Percentiles rank a stretch among this genome's conserved stretches.
Evolutionary conservation across 2,888 invertebrate species (phyloP).

Genomic region (Cephus rjabovi): DNA sequence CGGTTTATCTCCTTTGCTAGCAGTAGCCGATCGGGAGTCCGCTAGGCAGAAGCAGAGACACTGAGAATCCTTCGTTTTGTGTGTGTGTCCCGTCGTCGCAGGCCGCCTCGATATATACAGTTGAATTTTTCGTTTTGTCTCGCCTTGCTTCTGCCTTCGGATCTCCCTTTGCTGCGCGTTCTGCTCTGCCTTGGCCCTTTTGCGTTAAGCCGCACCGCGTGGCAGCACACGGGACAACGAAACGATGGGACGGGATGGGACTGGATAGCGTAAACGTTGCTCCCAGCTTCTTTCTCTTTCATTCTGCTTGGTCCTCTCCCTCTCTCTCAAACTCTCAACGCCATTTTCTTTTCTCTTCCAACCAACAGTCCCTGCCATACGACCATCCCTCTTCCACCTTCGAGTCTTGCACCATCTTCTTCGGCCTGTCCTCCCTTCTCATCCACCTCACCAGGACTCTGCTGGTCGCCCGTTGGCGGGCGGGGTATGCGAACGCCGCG

Average conservation of each 20-base stretch:
- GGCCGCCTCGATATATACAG: slow-evolving; percentile 56
- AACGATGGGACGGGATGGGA: slow-evolving; percentile 40
- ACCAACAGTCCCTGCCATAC: slow-evolving; percentile 16
- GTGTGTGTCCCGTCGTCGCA: slow-evolving; percentile 35
- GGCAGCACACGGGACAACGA: slow-evolving; percentile 48
- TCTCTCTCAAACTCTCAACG: slow-evolving; percentile 14
- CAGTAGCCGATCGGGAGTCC: slow-evolving; percentile 49
- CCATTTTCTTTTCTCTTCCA: slow-evolving; percentile 25
- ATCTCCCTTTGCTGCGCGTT: slow-evolving; percentile 55
- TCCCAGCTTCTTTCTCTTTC: slow-evolving; percentile 24
- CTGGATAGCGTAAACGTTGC: slow-evolving; percentile 54
- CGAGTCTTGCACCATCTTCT: slow-evolving; percentile 34
- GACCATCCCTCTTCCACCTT: slow-evolving; percentile 34
- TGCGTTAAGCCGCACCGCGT: slow-evolving; percentile 62
- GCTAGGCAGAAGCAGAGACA: slow-evolving; percentile 46
- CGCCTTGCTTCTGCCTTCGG: slow-evolving; percentile 49
- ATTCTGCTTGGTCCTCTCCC: slow-evolving; percentile 18
- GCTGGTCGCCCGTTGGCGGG: slow-evolving; percentile 33
- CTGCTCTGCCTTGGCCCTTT: slow-evolving; percentile 49
- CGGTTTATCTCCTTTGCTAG: slow-evolving; percentile 35
- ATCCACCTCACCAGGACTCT: slow-evolving; percentile 13
- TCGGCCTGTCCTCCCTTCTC: slow-evolving; percentile 23
- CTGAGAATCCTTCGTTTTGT: slow-evolving; percentile 46
- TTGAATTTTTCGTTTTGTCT: slow-evolving; percentile 60
- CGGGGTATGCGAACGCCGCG: slow-evolving; percentile 57